Conservation (phyloP, 2,113 vertebrate species). For the Protomyctophum bolini region DNA sequence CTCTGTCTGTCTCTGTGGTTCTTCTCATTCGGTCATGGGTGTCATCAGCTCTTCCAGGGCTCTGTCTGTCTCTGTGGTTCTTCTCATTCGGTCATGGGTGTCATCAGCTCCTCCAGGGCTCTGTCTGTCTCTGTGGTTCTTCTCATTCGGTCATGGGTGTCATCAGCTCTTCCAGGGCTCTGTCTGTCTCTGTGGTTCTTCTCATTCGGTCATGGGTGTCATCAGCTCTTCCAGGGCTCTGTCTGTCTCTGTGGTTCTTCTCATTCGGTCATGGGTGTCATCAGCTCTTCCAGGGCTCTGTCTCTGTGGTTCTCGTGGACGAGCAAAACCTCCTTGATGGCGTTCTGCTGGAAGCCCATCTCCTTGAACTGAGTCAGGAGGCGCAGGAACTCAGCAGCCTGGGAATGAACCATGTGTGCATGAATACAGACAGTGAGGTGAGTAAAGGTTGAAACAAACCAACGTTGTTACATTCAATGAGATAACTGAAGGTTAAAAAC, state of each 20-base stretch:
- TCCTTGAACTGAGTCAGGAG: constrained; percentile 92
- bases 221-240: constrained; percentile 95
- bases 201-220: constrained; percentile 75
- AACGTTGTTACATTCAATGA: too few species aligned
- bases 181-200: constrained; percentile 86
- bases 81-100: constrained; percentile 75
- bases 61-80: constrained; percentile 86
- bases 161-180: constrained; percentile 94
- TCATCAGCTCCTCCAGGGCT: constrained; percentile 94
- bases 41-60: constrained; percentile 94
- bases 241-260: constrained; percentile 86
- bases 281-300: constrained; percentile 90
- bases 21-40: constrained; percentile 72
- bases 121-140: constrained; percentile 86
- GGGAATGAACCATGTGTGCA: constrained; percentile 26
- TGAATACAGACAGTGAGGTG: not conserved
- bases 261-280: constrained; percentile 79
- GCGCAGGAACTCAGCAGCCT: constrained; percentile 92
- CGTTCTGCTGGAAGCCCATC: constrained; percentile 94
- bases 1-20: constrained; percentile 88
- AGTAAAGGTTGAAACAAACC: too few species aligned
- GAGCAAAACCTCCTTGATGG: constrained; percentile 94
- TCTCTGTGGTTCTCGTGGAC: constrained; percentile 89
- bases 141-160: constrained; percentile 74
- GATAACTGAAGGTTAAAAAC: not conserved